phyloP scores from a whole-genome alignment of 1,140 invertebrate genomes.

The Microplitis demolitor region DNA sequence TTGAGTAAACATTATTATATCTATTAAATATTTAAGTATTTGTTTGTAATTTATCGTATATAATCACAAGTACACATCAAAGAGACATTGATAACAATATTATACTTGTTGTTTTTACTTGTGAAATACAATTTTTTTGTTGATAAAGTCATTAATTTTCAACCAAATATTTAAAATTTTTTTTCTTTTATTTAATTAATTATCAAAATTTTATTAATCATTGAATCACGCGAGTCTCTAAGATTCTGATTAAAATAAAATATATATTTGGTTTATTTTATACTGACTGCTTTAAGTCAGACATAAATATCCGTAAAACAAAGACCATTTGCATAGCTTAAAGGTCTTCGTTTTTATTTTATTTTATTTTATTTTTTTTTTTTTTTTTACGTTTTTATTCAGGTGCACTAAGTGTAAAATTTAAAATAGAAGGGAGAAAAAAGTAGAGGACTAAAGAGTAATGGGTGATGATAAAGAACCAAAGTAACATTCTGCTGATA shows the following conservation, averaged over 20 bases:
- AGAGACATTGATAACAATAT: too few relatives aligned
- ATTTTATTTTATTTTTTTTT: too few relatives aligned
- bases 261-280: background rate
- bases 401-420: constrained; percentile 3
- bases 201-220: background rate
- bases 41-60: background rate
- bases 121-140: too few relatives aligned
- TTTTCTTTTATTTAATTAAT: background rate
- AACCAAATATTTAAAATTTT: too few relatives aligned
- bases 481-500: too few relatives aligned
- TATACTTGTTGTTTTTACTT: too few relatives aligned
- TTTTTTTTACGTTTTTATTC: background rate
- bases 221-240: background rate
- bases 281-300: background rate
- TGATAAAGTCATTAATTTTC: too few relatives aligned
- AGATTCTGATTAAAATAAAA: background rate
- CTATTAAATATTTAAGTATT: background rate
- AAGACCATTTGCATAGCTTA: background rate
- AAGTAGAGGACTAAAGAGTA: background rate
- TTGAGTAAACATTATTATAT: background rate
- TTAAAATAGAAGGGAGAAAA: background rate
- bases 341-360: background rate
- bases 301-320: background rate
- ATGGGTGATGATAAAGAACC: too few relatives aligned
- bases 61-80: too few relatives aligned